These are phyloP conservation scores for Globia sparganii DNA, from an alignment of 2,888 invertebrate species.

Conservation along the genomic window DNA sequence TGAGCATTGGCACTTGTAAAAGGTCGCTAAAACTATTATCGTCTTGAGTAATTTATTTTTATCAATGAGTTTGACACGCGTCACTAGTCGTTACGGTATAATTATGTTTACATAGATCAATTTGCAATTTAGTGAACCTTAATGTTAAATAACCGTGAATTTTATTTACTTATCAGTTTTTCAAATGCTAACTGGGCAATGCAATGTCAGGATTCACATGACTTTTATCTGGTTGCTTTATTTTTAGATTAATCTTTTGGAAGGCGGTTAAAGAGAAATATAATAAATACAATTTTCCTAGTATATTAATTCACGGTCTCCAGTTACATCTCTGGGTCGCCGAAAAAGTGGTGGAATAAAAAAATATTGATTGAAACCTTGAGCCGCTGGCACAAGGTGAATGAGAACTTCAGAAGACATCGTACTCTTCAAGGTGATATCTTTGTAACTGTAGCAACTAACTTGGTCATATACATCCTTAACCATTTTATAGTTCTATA, in stretches of 20 bases:
- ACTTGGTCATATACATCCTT: slow-evolving; percentile 15
- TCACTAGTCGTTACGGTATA: slow-evolving; percentile 78
- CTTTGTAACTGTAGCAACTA: slow-evolving; percentile 38
- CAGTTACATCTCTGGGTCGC: slow-evolving; percentile 64
- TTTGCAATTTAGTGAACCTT: slow-evolving; percentile 67
- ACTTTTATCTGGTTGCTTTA: slow-evolving; percentile 15
- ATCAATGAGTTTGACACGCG: slow-evolving; percentile 87
- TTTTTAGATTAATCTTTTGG: slow-evolving; percentile 19
- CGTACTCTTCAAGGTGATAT: slow-evolving; percentile 74
- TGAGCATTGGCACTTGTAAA: slow-evolving; percentile 77
- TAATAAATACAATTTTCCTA: slow-evolving; percentile 53
- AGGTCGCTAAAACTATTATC: slow-evolving; percentile 80
- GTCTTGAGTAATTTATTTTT: slow-evolving; percentile 79
- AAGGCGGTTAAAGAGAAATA: slow-evolving; percentile 37
- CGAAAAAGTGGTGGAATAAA: slow-evolving; percentile 71
- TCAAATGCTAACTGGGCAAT: slow-evolving; percentile 18
- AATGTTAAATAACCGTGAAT: slow-evolving; percentile 69
- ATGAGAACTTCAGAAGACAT: slow-evolving; percentile 73
- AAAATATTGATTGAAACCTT: slow-evolving; percentile 74
- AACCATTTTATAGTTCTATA: slow-evolving; percentile 8
- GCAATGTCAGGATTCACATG: slow-evolving; percentile 40
- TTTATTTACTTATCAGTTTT: slow-evolving; percentile 41
- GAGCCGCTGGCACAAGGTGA: slow-evolving; percentile 72
- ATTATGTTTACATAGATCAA: slow-evolving; percentile 71
- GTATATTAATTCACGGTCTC: slow-evolving; percentile 56